Percentiles rank a stretch among this genome's conserved stretches.
phyloP scores from a whole-genome alignment of 2,888 invertebrate genomes.

The Hirtodrosophila duncani region DNA sequence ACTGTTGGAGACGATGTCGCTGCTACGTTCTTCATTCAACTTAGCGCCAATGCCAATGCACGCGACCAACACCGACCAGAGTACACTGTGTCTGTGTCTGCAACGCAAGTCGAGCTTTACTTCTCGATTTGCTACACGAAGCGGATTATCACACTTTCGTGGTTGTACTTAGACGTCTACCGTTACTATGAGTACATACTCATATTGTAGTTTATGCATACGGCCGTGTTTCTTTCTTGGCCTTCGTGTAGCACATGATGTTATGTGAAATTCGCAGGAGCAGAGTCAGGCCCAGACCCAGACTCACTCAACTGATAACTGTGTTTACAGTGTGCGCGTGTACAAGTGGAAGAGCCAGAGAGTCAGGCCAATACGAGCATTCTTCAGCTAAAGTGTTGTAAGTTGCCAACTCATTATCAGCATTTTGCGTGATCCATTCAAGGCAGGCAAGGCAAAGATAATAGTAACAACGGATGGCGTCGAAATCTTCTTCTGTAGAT shows the following conservation, averaged over 20 bases:
- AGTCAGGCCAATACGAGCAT: background rate
- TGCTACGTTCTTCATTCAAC: constrained; percentile 51
- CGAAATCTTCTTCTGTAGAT: too few species aligned
- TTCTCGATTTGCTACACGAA: constrained; percentile 59
- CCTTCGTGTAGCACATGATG: constrained; percentile 34
- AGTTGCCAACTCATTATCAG: constrained; percentile 66
- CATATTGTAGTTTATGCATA: constrained; percentile 38
- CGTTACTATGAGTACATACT: constrained; percentile 44
- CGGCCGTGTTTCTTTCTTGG: background rate
- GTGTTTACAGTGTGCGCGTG: constrained; percentile 47
- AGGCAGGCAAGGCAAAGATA: constrained; percentile 28
- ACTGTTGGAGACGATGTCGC: constrained; percentile 41
- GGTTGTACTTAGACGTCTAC: constrained; percentile 43
- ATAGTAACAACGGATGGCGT: too few species aligned
- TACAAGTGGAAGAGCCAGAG: constrained; percentile 7
- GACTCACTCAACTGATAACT: constrained; percentile 37
- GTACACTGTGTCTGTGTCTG: background rate
- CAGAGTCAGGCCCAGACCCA: background rate
- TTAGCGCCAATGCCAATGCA: constrained; percentile 42
- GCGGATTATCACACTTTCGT: constrained; percentile 50
- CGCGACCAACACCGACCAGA: constrained; percentile 38
- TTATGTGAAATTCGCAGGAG: constrained; percentile 41
- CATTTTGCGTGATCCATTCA: constrained; percentile 59
- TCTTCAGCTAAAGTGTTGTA: constrained; percentile 52
- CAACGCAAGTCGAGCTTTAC: constrained; percentile 10